Evolutionary conservation across 1,140 invertebrate genomes (phyloP).

Genomic region (Bombus balteatus): DNA sequence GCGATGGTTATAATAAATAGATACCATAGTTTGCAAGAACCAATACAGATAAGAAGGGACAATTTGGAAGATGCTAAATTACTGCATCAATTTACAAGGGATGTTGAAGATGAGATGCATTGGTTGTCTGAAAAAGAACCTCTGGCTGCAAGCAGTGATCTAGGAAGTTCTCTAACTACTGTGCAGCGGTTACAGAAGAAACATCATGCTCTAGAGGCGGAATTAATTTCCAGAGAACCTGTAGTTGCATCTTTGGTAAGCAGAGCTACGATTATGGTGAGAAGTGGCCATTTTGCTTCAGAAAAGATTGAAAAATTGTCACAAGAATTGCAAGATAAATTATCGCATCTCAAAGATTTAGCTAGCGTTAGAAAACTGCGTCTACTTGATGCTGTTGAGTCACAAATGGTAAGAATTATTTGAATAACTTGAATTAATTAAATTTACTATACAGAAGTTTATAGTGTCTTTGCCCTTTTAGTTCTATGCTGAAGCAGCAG

Average conservation of each 20-base stretch:
- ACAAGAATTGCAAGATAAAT: conserved; percentile 86
- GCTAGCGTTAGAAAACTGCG: conserved; percentile 88
- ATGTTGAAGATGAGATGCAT: conserved; percentile 93
- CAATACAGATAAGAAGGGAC: conserved; percentile 93
- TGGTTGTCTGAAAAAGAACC: conserved; percentile 94
- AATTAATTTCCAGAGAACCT: conserved; percentile 92
- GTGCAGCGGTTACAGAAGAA: conserved; percentile 98
- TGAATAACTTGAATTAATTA: conserved; percentile 28
- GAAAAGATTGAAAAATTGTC: conserved; percentile 87
- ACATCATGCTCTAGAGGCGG: conserved; percentile 93
- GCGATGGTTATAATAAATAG: conserved; percentile 88
- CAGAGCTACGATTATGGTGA: conserved; percentile 90
- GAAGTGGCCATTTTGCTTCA: conserved; percentile 92
- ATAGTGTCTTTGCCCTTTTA: conserved; percentile 75
- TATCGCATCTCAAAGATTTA: conserved; percentile 87
- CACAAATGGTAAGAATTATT: conserved; percentile 87
- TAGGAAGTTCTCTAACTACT: conserved; percentile 91
- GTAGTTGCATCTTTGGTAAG: conserved; percentile 88
- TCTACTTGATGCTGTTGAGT: conserved; percentile 92
- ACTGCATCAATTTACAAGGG: conserved; percentile 92
- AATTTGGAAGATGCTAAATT: conserved; percentile 94
- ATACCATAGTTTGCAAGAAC: conserved; percentile 93
- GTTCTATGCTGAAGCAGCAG: conserved; percentile 93
- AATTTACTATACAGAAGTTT: conserved; percentile 22
- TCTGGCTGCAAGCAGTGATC: conserved; percentile 90